Evolutionary conservation across 2,888 invertebrate species (phyloP).

Genomic region (Trilocha varians): DNA sequence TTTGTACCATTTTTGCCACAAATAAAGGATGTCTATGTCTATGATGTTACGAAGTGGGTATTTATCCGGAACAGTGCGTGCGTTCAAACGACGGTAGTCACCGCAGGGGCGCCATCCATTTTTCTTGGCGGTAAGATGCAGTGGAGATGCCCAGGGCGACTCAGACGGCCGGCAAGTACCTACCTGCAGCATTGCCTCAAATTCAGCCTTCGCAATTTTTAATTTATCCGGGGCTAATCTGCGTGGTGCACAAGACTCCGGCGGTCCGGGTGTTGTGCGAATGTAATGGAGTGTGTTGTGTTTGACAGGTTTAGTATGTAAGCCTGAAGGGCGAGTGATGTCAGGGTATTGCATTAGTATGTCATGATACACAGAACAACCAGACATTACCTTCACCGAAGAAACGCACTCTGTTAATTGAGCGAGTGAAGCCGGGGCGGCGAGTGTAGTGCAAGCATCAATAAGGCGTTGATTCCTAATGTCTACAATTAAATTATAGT

Average conservation of each 20-base stretch:
- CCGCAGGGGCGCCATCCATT: slow-evolving; percentile 8
- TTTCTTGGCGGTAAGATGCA: slow-evolving; percentile 6
- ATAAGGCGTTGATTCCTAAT: slow-evolving; percentile 2
- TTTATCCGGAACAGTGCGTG: too few relatives aligned
- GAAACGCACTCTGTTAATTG: neutral
- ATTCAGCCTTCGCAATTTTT: slow-evolving; percentile 6
- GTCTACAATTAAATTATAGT: slow-evolving; percentile 3
- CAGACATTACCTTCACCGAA: slow-evolving; percentile 1
- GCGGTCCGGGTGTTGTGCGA: slow-evolving; percentile 7
- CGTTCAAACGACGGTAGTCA: too few relatives aligned
- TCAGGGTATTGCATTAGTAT: slow-evolving; percentile 5
- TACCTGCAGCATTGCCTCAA: slow-evolving; percentile 3
- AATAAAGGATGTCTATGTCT: too few relatives aligned
- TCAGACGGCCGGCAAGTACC: slow-evolving; percentile 4
- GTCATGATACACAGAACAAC: slow-evolving; percentile 1
- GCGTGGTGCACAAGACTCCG: slow-evolving; percentile 1
- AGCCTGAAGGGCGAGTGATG: slow-evolving; percentile 7
- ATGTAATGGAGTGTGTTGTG: slow-evolving; percentile 7
- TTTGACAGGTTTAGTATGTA: neutral
- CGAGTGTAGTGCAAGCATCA: neutral
- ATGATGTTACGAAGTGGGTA: too few relatives aligned
- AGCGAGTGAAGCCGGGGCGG: too few relatives aligned
- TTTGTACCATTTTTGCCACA: too few relatives aligned
- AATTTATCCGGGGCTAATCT: slow-evolving; percentile 7
- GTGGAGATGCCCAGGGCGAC: slow-evolving; percentile 6